A percentile compares a stretch with the other conserved stretches of the same genome.
These are phyloP conservation scores for Genyomyrus donnyi DNA, from an alignment of 2,113 vertebrate genomes.

Conservation along the genomic window DNA sequence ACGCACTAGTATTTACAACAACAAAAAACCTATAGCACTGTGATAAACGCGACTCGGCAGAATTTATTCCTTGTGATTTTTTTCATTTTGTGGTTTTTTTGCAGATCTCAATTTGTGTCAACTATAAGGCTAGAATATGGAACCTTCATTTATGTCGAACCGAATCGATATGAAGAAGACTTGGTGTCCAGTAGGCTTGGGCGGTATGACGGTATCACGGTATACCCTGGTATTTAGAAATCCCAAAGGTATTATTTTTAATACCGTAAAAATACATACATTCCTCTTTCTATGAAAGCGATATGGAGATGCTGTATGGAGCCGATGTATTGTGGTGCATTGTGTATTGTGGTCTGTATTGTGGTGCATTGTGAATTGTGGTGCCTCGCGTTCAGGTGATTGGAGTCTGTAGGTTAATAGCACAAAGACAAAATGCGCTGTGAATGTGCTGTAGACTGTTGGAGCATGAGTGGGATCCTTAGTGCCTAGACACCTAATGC, in stretches of 20 bases:
- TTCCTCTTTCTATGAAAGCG: background rate
- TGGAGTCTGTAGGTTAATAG: background rate
- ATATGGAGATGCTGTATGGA: background rate
- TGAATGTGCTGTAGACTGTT: background rate
- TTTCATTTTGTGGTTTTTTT: conserved; percentile 7
- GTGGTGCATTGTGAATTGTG: background rate
- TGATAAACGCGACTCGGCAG: background rate
- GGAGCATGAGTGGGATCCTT: background rate
- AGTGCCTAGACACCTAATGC: background rate
- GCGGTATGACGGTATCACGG: too few relatives aligned
- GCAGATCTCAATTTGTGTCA: background rate
- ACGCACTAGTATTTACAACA: background rate
- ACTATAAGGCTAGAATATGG: background rate
- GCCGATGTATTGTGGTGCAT: background rate
- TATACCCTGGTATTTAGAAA: too few relatives aligned
- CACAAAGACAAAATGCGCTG: background rate
- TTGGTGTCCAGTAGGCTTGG: background rate
- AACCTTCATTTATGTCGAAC: background rate
- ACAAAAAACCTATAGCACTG: background rate
- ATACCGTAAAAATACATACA: too few relatives aligned
- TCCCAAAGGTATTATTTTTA: too few relatives aligned
- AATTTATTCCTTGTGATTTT: too few relatives aligned
- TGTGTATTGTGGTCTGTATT: too few relatives aligned
- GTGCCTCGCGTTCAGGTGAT: background rate
- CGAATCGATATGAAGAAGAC: background rate